Percentiles rank a stretch among this genome's conserved stretches.
These are phyloP conservation scores for Thalassarche chlororhynchos DNA, from an alignment of 2,113 vertebrate species.

Conservation along the genomic window DNA sequence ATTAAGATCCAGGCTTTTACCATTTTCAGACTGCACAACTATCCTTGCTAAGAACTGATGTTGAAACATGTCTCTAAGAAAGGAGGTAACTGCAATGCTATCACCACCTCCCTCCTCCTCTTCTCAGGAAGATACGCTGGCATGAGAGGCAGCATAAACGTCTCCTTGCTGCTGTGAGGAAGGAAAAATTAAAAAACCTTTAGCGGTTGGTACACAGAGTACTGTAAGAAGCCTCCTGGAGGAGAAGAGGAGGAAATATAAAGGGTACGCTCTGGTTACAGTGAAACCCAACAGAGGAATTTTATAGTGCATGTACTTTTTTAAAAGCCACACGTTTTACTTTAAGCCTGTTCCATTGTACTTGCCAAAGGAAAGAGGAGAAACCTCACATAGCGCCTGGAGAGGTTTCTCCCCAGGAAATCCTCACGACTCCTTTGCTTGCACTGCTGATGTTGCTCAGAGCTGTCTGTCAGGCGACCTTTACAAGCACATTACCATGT, in stretches of 20 bases:
- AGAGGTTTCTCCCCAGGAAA: constrained; percentile 26
- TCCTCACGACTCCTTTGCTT: not conserved
- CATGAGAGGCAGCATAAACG: not conserved
- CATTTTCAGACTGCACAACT: not conserved
- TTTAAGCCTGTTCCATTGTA: not conserved
- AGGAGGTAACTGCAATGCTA: not conserved
- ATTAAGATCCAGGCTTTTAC: not conserved
- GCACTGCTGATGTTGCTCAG: not conserved
- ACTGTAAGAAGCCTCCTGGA: not conserved
- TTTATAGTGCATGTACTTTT: not conserved
- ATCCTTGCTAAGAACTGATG: not conserved
- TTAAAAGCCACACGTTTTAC: not conserved
- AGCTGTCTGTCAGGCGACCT: not conserved
- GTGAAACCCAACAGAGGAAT: not conserved
- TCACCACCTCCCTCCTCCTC: not conserved
- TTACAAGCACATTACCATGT: not conserved
- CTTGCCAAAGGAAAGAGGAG: constrained; percentile 24
- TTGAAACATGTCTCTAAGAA: not conserved
- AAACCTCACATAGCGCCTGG: not conserved
- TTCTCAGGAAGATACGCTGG: not conserved
- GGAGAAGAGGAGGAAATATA: not conserved
- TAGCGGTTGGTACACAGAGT: not conserved
- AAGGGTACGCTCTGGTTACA: not conserved
- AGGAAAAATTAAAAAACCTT: not conserved
- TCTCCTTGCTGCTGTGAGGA: not conserved